Base-by-base conservation (phyloP, 2,797 vertebrate genomes). In the Mareca strepera region DNA sequence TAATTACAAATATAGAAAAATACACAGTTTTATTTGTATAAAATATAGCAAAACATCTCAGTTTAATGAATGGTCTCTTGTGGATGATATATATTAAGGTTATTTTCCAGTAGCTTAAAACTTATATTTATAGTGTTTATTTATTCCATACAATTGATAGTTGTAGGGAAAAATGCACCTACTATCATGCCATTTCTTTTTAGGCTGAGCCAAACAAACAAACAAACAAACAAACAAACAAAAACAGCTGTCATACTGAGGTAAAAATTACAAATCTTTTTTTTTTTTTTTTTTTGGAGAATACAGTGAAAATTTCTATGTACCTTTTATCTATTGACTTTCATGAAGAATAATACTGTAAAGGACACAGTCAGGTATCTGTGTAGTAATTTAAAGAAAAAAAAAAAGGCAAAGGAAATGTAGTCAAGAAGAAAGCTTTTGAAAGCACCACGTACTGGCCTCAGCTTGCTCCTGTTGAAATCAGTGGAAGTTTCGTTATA, bases 131-230 rank as follows among this genome's bases (percentile, higher is more conserved):
- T 29, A 9, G 7, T 33, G 13, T n/a, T 83, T 86, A 75, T 82
- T 92, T 89, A 55, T 72, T 81, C 37, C 37, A 31, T 46, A 39
- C 39, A 78, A 88, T 46, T 81, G 16, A 64, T 70, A 77, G 52
- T 80, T 85, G 11, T 20, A 72, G 26, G 29, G 25, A 46, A 91
- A 78, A 81, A 22, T 37, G 23, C 3, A 88, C 25, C 15, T 82
- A 20, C 25, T 85, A 48, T 59, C 22, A 39, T 53, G 7, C 5
- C 2, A 52, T 70, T 82, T 46, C 4, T 56, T 70, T 67, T 93
- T 88, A 28, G 5, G 5, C 17, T 26, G 8, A 81, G 12, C 20
- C 41, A 68, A 46, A 91, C 79, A 48, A 48, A 25, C 20, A 46
- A 48, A 22, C 21, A 48, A 48, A 46, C 46, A 46, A 48, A 12